Percentiles rank a stretch among this genome's conserved stretches.
These are phyloP conservation scores for Microcebus murinus DNA, from an alignment of 2,113 vertebrate genomes.

Conservation along the genomic window DNA sequence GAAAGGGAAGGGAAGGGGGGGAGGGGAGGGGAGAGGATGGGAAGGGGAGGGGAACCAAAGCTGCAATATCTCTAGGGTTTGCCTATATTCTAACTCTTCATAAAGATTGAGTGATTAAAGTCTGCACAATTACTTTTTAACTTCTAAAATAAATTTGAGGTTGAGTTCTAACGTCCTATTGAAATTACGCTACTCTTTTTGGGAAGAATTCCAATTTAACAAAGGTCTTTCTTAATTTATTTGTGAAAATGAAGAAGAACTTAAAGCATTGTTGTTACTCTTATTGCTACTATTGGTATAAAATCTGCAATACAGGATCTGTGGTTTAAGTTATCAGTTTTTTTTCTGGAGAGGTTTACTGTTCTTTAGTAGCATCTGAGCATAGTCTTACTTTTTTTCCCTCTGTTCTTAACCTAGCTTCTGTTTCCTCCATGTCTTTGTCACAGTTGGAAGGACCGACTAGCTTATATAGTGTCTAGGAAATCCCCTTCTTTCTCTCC, in stretches of 20 bases:
- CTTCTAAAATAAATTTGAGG: constrained; percentile 31
- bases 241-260: background rate
- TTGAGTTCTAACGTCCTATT: background rate
- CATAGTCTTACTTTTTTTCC: background rate
- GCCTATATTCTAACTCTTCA: background rate
- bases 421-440: background rate
- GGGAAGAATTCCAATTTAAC: background rate
- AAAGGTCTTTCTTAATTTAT: background rate
- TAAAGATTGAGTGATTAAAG: background rate
- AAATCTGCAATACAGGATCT: background rate
- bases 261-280: background rate
- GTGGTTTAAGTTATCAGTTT: background rate
- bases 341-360: background rate
- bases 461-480: background rate
- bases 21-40: too few relatives aligned
- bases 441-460: background rate
- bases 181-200: background rate
- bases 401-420: background rate
- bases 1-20: too few relatives aligned
- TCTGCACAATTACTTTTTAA: background rate
- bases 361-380: background rate
- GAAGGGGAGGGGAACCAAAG: too few relatives aligned
- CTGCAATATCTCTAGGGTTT: too few relatives aligned
- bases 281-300: background rate
- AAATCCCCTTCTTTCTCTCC: background rate